Evolutionary conservation across 2,797 vertebrate genomes (phyloP), one percentile per base, ranked within the genome.

Genomic region (Mormyrus hasselquistii): DNA sequence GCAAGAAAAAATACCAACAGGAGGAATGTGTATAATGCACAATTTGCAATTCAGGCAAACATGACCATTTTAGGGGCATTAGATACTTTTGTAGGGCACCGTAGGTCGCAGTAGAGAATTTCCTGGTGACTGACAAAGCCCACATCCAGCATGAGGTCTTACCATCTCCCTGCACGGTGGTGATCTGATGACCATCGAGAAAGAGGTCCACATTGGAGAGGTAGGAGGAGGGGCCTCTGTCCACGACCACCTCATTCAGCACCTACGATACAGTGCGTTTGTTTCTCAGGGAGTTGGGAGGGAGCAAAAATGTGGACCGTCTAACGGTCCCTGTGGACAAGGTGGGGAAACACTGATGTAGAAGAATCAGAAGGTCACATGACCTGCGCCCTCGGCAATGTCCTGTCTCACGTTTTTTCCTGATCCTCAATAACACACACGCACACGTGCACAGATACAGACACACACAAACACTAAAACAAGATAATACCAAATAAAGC

Each of bases 131-230:
- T 79, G 73, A 79, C 38, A 29, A 29, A 62, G 41, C 38, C 22
- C 12, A 59, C 14, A 44, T 73, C 29, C 12, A 4, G 29, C 2
- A 34, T 2, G 3, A n/a, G 52, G 3, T 88, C 93, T 93, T 50
- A 97, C 96, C 96, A 3, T 97, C 96, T 55, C 96, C 96, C 92
- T 97, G 96, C 62, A 97, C 96, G 0, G 96, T 96, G 3, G 96
- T 97, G 90, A 97, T 97, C 91, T 96, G 96, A 22, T 96, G 94
- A 69, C 96, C 96, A 29, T 97, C 95, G 0, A 97, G 95, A 90
- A 96, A 97, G 84, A 97, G 89, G 91, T 97, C 96, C 41, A 97
- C 96, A 0, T 97, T 97, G 34, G 96, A 97, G 91, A 97, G 93
- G 92, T 97, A 97, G 44, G 96, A 96, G 38, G 96, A 97, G 0